Evolutionary conservation across 2,797 vertebrate genomes (phyloP), one percentile per base, ranked within the genome.

Genomic region (Toxotes lorentzi): DNA sequence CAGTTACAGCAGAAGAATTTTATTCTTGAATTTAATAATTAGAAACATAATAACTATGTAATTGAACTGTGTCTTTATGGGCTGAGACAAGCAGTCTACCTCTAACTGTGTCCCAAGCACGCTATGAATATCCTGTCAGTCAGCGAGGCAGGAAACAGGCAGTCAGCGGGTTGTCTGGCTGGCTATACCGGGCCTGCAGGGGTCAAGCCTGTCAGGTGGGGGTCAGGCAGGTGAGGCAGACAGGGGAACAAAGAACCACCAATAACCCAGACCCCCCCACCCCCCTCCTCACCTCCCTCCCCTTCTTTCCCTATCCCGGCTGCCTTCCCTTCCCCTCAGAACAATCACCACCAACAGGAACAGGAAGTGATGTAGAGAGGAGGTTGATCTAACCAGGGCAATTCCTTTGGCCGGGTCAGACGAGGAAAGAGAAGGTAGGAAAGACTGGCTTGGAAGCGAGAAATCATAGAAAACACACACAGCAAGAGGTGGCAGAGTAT

Each of bases 321-420:
- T 86, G 82, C 89, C 77, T 90, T 91, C 92, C 83, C 76, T 90
- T 90, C 84, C 88, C 81, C 82, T 89, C 72, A 85, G 86, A 94
- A 95, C 95, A 95, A 96, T 95, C 61, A 35, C 68, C 79, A 68
- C 93, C 82, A 90, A 91, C 93, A 94, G 94, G 93, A 94, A 94
- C 91, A 86, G 94, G 90, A 96, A 94, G 92, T 93, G 91, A 93
- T 88, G 92, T 79, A 48, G 83, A 89, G 83, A 88, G 91, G 88
- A 85, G 85, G 91, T 84, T 83, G 85, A 93, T 90, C 91, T 93
- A 93, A 94, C 92, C 88, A 47, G 88, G 88, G 87, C 91, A 92
- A 74, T 91, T 92, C 85, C 84, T 90, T 73, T 85, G 82, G 83
- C 81, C 2, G 60, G 81, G 76, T 84, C 85, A 88, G 80, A 76